phyloP scores from a whole-genome alignment of 2,797 vertebrate species.

The Falco berigora region DNA sequence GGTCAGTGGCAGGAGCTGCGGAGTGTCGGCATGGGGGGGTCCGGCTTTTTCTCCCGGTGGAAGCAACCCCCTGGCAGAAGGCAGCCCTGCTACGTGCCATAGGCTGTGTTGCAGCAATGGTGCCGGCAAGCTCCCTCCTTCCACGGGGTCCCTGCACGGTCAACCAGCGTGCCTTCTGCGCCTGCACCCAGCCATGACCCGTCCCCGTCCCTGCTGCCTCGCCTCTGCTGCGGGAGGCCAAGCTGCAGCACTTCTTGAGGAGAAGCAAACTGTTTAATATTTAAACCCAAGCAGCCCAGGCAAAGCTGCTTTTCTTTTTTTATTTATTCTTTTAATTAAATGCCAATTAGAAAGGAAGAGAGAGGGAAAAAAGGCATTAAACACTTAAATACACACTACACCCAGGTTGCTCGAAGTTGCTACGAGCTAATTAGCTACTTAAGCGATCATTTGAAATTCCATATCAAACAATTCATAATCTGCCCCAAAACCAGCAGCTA shows the following conservation, averaged over 20 bases:
- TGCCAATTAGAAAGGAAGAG: conserved; percentile 52
- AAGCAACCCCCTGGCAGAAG: neutral
- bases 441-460: conserved; percentile 49
- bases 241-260: neutral
- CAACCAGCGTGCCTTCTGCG: neutral
- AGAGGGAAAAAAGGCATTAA: conserved; percentile 5
- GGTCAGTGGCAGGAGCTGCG: neutral
- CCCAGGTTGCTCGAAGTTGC: conserved; percentile 36
- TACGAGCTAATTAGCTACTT: conserved; percentile 31
- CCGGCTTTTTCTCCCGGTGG: neutral
- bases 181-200: rapidly evolving
- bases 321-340: conserved; percentile 69
- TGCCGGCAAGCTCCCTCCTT: neutral
- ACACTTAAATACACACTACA: conserved; percentile 54
- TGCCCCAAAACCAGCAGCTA: neutral
- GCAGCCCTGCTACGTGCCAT: neutral
- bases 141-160: rapidly evolving
- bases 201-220: neutral
- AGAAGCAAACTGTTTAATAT: neutral
- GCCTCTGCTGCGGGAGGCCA: rapidly evolving
- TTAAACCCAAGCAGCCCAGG: neutral
- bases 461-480: conserved; percentile 35
- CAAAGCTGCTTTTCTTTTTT: conserved; percentile 41
- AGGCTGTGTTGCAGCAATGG: neutral
- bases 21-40: rapidly evolving